Conservation (phyloP, 2,113 vertebrate genomes). For the Fulmarus glacialis region DNA sequence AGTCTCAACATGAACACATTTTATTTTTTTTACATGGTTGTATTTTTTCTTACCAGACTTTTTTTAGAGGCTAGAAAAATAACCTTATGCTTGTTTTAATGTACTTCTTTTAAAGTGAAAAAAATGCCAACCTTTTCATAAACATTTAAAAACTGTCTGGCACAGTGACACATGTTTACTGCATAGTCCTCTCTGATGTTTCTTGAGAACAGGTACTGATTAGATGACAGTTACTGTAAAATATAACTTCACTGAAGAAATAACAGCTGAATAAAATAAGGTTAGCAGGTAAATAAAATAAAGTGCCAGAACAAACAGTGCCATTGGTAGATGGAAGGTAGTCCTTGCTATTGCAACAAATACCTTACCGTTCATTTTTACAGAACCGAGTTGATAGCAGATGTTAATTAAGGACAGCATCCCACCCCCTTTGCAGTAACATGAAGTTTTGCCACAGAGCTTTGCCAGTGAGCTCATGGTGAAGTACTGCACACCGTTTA, state of each 20-base stretch:
- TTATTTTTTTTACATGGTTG: conserved; percentile 18
- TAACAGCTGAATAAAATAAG: background rate
- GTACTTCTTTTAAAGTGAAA: background rate
- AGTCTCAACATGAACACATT: conserved; percentile 17
- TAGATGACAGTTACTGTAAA: background rate
- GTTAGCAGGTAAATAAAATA: background rate
- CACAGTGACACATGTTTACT: background rate
- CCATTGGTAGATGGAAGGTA: background rate
- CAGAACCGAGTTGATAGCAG: accelerated
- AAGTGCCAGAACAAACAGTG: background rate
- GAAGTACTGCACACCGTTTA: background rate
- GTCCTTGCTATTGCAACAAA: background rate
- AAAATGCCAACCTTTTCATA: background rate
- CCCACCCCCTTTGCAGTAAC: background rate
- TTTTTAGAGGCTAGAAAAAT: background rate
- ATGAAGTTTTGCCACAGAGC: background rate
- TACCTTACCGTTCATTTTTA: background rate
- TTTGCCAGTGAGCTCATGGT: background rate
- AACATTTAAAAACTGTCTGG: background rate
- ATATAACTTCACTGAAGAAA: background rate
- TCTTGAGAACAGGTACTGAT: background rate
- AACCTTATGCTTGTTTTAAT: background rate
- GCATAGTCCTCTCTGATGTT: background rate
- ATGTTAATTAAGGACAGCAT: background rate
- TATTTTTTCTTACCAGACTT: background rate